These are phyloP conservation scores for Cheirogaleus major DNA, from an alignment of 2,797 vertebrate genomes.

Conservation along the genomic window DNA sequence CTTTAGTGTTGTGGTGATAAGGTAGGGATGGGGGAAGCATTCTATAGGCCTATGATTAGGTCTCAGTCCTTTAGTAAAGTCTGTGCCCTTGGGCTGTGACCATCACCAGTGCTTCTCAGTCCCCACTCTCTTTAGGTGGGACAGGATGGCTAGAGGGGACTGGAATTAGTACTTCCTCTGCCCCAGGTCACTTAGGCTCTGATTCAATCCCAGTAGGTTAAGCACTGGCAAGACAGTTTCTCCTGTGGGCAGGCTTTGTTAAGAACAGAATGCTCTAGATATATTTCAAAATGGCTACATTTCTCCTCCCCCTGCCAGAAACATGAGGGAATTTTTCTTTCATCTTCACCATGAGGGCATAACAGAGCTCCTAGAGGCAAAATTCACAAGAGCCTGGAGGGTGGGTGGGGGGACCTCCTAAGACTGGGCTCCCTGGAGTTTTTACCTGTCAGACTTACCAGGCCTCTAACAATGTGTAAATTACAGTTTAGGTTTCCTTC, in stretches of 20 bases:
- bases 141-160: background rate
- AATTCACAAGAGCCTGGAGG: background rate
- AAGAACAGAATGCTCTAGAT: background rate
- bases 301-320: background rate
- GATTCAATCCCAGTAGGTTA: background rate
- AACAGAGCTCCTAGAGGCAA: background rate
- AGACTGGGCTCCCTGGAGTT: background rate
- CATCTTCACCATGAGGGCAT: background rate
- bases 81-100: background rate
- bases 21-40: background rate
- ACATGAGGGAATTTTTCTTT: background rate
- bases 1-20: background rate
- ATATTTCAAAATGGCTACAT: background rate
- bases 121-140: background rate
- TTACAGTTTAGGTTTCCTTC: background rate
- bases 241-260: background rate
- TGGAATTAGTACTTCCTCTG: background rate
- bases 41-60: background rate
- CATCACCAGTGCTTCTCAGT: background rate
- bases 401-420: background rate
- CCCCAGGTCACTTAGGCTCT: background rate
- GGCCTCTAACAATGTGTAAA: background rate
- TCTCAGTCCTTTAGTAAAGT: background rate
- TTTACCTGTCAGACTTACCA: background rate
- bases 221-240: background rate